Evolutionary conservation across 2,113 vertebrate species (phyloP).

Genomic region (Spizaetus ornatus): DNA sequence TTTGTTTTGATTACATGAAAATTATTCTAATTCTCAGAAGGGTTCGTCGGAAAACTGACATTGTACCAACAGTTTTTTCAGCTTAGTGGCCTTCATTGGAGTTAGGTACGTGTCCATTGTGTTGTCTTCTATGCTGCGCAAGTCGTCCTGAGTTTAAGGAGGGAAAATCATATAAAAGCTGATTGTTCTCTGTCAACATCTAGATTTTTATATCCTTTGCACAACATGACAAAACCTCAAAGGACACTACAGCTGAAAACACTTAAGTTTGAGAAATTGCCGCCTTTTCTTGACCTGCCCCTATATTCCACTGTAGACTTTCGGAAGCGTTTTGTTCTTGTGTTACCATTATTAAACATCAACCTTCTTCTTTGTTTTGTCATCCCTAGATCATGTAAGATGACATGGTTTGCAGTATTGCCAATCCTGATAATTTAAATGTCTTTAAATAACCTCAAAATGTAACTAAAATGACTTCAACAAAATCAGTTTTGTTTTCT

Average conservation of each 20-base stretch:
- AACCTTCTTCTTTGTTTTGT: not conserved
- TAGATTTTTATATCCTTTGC: not conserved
- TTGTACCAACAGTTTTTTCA: not conserved
- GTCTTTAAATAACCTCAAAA: not conserved
- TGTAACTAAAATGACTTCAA: not conserved
- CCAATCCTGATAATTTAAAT: not conserved
- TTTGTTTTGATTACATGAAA: not conserved
- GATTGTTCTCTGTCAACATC: not conserved
- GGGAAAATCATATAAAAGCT: not conserved
- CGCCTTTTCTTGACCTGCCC: not conserved
- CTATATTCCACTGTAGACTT: not conserved
- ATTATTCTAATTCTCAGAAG: not conserved
- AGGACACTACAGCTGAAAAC: not conserved
- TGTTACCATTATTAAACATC: not conserved
- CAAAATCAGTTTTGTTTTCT: not conserved
- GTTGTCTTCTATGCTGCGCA: not conserved
- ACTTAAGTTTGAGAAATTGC: not conserved
- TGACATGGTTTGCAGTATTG: not conserved
- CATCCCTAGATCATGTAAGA: not conserved
- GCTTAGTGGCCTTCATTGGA: not conserved
- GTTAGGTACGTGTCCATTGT: accelerated
- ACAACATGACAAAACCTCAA: not conserved
- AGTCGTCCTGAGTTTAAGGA: not conserved
- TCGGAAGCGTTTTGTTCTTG: not conserved
- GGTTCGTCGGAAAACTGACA: not conserved